Base-by-base conservation (phyloP, 1,140 invertebrate genomes). In the Scaptomyza montana region DNA sequence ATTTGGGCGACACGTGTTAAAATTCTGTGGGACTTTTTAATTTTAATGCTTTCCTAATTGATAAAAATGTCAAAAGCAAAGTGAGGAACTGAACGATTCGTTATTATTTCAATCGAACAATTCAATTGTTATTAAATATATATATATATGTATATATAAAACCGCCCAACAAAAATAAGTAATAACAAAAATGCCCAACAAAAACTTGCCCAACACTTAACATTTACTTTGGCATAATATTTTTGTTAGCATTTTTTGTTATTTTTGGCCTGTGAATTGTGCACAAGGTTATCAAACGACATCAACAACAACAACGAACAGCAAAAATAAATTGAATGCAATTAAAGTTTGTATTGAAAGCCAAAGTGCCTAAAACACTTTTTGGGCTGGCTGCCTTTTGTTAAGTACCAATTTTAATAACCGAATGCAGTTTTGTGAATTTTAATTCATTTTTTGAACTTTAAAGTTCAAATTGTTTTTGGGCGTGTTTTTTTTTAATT, bases 291-390 rank as follows among this genome's bases (percentile, higher is more conserved):
- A 80, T 85, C 77, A 84, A 82, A 82, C 62, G 76, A 57, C 63
- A n/a, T n/a, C n/a, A 68, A 68, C 69, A 74, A 41, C 63, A 41
- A 43, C 54, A 46, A 30, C 65, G 16, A 21, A 50, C 43, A 49
- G 13, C 65, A 21, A 16, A 39, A 60, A 67, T 73, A 67, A 74
- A 74, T 85, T 84, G 77, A 80, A 77, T 84, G 80, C 80, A 84
- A 84, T 84, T 85, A 84, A 84, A 84, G 80, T 84, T 85, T 84
- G 68, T 80, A 85, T 79, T 84, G 80, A 84, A 85, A 73, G 54
- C 67, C 72, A 76, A 54, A 36, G 12, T 67, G 70, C 49, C 67
- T 59, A 8, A 43, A 60, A 55, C 50, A 53, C 25, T 51, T 62
- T 66, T 74, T 63, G 33, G 67, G 51, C 39, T n/a, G 67, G 51